Base-by-base conservation (phyloP, 1,140 invertebrate genomes). In the Contarinia nasturtii region DNA sequence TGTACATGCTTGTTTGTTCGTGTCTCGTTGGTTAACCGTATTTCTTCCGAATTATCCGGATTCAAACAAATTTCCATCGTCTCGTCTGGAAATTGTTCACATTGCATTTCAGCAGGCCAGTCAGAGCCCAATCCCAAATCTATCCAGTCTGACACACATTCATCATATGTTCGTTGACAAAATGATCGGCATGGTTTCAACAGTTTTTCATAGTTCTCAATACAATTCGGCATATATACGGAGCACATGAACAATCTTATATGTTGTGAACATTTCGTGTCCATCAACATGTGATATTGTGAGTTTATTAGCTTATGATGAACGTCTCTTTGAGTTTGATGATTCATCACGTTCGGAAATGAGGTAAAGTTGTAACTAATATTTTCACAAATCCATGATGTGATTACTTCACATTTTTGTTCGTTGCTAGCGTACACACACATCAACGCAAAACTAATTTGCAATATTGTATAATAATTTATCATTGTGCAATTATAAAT, bases 311-410 rank as follows among this genome's bases (percentile, higher is more conserved):
- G n/a, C n/a, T 94, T 89, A 20, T 92, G 64, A 0, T 87, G 87
- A 5, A 89, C 89, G 65, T 92, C 88, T 38, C 91, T 88, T 63
- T 94, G 89, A 17, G 79, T 86, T 56, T 93, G 89, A 63, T 94
- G 90, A 60, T 92, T 89, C 54, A 94, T 75, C 53, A 85, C 82
- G 67, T 96, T 95, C 33, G 91, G 94, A 80, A 95, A 95, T n/a
- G 81, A 76, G 0, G 94, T 98, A 63, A 82, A 74, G 62, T 97
- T 98, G 73, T 98, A 98, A 3, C 87, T 88, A 64, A 97, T 93
- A 20, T 61, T 83, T 45, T 82, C 69, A 63, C 94, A 98, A 86
- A 97, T 92, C 7, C 91, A 90, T 53, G 95, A 93, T 27, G 83
- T 91, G 57, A 98, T 96, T 61, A 88, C 86, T 64, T 95, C 90